These are phyloP conservation scores for Lophura nycthemera DNA, from an alignment of 2,113 vertebrate genomes.

Conservation along the genomic window DNA sequence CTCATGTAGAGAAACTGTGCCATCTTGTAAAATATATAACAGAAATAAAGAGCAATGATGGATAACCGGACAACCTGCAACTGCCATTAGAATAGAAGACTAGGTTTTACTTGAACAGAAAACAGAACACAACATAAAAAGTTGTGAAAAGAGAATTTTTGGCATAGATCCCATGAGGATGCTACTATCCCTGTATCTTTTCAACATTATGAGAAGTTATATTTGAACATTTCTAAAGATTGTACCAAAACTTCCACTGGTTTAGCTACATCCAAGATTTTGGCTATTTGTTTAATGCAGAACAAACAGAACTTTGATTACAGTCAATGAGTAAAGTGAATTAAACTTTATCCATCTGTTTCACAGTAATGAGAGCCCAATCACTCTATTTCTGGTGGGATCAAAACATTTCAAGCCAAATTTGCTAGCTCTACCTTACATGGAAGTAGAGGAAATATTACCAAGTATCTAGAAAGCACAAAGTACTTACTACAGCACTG, in stretches of 20 bases:
- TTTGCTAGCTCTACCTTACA: not conserved
- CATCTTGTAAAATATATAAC: not conserved
- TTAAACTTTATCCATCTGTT: constrained; percentile 17
- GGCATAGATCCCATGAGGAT: not conserved
- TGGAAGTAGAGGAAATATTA: not conserved
- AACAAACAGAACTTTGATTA: not conserved
- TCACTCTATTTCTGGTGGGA: not conserved
- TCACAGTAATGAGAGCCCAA: not conserved
- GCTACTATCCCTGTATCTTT: not conserved
- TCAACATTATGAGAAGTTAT: not conserved
- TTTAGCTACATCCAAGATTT: not conserved
- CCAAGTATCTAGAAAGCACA: not conserved
- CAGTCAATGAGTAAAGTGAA: not conserved
- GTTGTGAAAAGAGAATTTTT: not conserved
- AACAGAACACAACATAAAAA: not conserved
- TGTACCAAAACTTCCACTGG: not conserved
- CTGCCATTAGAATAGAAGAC: not conserved
- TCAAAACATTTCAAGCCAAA: not conserved
- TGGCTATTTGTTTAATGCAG: not conserved
- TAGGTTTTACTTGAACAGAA: not conserved
- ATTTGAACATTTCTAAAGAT: not conserved
- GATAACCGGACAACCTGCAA: not conserved
- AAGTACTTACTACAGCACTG: not conserved
- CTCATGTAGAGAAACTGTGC: not conserved
- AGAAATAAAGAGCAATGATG: not conserved